These are phyloP conservation scores for Prorops nasuta DNA, from an alignment of 1,140 invertebrate species.

Conservation along the genomic window DNA sequence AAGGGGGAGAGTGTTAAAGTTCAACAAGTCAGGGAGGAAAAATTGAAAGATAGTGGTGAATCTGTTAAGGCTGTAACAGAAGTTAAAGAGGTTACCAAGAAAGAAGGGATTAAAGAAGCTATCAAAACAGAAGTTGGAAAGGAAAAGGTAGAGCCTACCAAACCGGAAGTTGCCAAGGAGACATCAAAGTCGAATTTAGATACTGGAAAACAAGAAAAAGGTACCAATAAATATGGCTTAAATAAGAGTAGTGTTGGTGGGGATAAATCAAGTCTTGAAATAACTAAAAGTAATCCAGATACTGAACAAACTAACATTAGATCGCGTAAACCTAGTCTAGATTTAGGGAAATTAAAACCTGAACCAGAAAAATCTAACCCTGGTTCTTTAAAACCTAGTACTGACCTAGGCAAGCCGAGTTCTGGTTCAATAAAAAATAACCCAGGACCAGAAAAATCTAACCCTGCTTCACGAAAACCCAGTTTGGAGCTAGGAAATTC, in stretches of 20 bases:
- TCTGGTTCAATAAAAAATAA: background rate
- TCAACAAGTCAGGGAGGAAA: too few relatives aligned
- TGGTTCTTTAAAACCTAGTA: constrained; percentile 27
- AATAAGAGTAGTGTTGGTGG: constrained; percentile 7
- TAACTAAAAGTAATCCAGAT: constrained; percentile 29
- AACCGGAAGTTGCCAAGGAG: constrained; percentile 21
- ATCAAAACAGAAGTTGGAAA: too few relatives aligned
- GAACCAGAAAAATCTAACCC: constrained; percentile 17
- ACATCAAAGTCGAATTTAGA: constrained; percentile 22
- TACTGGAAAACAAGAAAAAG: constrained; percentile 9
- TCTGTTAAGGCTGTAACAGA: too few relatives aligned
- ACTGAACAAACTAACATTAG: constrained; percentile 35
- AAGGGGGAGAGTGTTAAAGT: constrained; percentile 2
- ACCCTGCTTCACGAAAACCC: constrained; percentile 20
- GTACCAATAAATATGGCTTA: background rate
- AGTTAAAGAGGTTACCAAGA: too few relatives aligned
- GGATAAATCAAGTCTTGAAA: constrained; percentile 14
- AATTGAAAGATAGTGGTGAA: too few relatives aligned
- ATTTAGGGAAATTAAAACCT: constrained; percentile 8
- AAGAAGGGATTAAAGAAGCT: too few relatives aligned
- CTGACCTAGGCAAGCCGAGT: constrained; percentile 30
- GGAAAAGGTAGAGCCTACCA: constrained; percentile 21
- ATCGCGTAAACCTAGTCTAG: too few relatives aligned
- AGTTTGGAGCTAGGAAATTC: constrained; percentile 32
- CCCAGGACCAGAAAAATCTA: constrained; percentile 14